These are phyloP conservation scores for Melopsittacus undulatus DNA, from an alignment of 2,797 vertebrate species.

Conservation along the genomic window DNA sequence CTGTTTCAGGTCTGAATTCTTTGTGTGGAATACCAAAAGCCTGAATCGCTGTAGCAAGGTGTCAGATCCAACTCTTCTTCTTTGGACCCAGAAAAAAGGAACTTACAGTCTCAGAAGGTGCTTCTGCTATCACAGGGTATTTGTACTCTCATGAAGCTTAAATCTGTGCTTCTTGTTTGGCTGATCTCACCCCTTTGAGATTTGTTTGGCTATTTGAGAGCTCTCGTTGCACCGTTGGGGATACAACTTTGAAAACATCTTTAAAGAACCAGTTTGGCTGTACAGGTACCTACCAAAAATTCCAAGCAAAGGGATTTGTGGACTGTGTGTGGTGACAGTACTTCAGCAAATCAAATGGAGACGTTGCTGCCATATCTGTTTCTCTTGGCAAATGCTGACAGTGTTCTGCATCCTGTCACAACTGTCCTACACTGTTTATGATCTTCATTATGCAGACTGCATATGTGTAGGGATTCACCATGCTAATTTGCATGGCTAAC, in stretches of 20 bases:
- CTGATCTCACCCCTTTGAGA: not conserved
- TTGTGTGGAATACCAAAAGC: not conserved
- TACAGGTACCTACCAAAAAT: not conserved
- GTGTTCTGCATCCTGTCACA: not conserved
- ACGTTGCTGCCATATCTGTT: constrained; percentile 41
- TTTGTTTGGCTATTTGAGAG: not conserved
- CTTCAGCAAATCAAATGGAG: constrained; percentile 25
- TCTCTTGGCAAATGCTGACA: constrained; percentile 39
- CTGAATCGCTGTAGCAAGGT: not conserved
- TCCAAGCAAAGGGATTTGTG: not conserved
- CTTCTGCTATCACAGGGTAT: not conserved
- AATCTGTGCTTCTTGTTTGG: not conserved
- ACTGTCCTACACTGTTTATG: not conserved
- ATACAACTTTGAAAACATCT: not conserved
- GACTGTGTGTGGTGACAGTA: constrained; percentile 29
- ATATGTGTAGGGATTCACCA: not conserved
- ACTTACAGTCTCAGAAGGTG: not conserved
- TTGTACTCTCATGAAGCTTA: not conserved
- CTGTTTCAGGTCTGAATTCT: not conserved
- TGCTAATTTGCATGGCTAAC: constrained; percentile 12
- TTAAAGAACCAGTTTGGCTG: not conserved
- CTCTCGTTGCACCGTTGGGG: not conserved
- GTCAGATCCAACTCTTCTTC: not conserved
- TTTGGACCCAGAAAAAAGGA: not conserved
- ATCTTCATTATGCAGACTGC: not conserved